phyloP scores from a whole-genome alignment of 2,113 vertebrate species.

The Zosterops borbonicus region DNA sequence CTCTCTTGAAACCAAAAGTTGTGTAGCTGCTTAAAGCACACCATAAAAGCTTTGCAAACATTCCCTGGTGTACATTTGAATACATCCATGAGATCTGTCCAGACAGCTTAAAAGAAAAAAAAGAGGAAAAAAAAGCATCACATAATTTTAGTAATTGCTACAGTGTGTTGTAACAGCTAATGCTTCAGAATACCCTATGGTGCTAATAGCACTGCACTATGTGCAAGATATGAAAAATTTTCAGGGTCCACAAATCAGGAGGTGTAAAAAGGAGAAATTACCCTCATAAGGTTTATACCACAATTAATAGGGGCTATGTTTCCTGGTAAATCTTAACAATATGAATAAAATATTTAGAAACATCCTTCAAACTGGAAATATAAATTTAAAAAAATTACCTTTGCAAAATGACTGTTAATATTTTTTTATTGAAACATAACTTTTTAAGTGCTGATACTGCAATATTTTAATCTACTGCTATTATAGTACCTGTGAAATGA shows the following conservation, averaged over 20 bases:
- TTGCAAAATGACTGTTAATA: neutral
- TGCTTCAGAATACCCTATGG: neutral
- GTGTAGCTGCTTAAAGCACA: constrained; percentile 48
- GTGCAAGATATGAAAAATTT: neutral
- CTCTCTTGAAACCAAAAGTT: constrained; percentile 49
- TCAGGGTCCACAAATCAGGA: neutral
- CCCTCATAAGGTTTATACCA: accelerated
- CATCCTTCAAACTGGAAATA: neutral
- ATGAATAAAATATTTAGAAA: neutral
- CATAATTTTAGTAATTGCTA: constrained; percentile 29
- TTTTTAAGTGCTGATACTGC: neutral
- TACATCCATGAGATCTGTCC: neutral
- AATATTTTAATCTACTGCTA: neutral
- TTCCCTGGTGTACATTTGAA: constrained; percentile 50
- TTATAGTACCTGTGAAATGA: neutral
- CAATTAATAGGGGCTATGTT: neutral
- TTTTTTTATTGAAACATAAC: neutral
- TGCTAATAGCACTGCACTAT: neutral
- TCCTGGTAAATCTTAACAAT: neutral
- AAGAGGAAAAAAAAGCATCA: neutral
- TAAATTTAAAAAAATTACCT: neutral
- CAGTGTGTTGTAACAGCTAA: neutral
- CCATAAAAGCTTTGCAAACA: constrained; percentile 58
- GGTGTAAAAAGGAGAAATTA: neutral
- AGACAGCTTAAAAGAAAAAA: neutral